Base-by-base conservation (phyloP, 2,113 vertebrate genomes). In the Kryptolebias marmoratus region DNA sequence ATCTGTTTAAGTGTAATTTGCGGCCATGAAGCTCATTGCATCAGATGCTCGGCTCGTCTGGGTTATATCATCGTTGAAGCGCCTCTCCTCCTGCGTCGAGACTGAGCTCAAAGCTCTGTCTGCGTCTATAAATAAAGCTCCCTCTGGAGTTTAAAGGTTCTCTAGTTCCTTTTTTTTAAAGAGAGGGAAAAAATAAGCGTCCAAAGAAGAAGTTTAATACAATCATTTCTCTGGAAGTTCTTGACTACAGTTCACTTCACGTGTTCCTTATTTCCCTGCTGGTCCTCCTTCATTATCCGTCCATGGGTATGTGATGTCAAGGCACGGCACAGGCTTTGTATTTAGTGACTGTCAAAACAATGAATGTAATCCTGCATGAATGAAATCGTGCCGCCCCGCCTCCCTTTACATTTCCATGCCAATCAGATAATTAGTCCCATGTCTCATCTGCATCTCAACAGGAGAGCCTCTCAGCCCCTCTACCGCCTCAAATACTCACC, bases 351-450 rank as follows among this genome's bases (percentile, higher is more conserved):
- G 90, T 88, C 90, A 87, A 80, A 88, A 86, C 89, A 89, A 89
- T 88, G 75, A 89, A 70, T 68, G 72, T 86, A 88, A 92, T 90
- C 80, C 78, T 56, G 58, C 57, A 76, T 87, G 79, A 90, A 85
- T 83, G 63, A 75, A 79, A 88, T 81, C 81, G 68, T 13, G 47
- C 57, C 27, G 22, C 60, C 45, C 55, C 12, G n/a, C 57, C 39
- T 59, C 44, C 67, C 45, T 39, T 58, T 36, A 27, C 22, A 22
- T 68, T 60, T 84, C 68, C 61, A 77, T 84, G 75, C 71, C 91
- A 85, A 73, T 89, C 80, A 87, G 88, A 89, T 91, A 89, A 92
- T 92, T 89, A 91, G 88, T 62, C 75, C 80, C 87, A 78, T 81
- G 85, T 91, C 81, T 90, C 80, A 80, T 90, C 77, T 88, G 84